A percentile compares a stretch with the other conserved stretches of the same genome.
These are phyloP conservation scores for Tapirus terrestris DNA, from an alignment of 2,113 vertebrate species.

Conservation along the genomic window DNA sequence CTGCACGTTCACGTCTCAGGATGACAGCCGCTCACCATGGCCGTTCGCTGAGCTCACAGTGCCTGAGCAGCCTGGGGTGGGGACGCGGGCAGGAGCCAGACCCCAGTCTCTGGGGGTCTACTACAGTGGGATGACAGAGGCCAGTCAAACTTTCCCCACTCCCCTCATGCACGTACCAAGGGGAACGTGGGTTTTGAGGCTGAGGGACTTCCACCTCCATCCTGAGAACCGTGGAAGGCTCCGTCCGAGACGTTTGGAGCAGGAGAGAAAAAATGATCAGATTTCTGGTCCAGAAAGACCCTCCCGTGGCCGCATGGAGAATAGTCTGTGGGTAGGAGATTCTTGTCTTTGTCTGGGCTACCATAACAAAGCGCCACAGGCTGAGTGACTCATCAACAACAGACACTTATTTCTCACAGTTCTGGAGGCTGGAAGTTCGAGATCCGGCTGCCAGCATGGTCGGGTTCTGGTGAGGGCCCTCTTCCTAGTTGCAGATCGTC, in stretches of 20 bases:
- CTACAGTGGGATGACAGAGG: not conserved
- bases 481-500: fast-evolving
- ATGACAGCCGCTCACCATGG: not conserved
- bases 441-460: not conserved
- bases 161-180: fast-evolving
- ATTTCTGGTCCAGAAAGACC: not conserved
- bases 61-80: not conserved
- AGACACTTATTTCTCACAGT: not conserved
- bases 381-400: not conserved
- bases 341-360: not conserved
- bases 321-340: not conserved
- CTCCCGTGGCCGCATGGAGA: not conserved
- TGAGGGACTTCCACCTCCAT: not conserved
- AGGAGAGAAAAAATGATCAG: not conserved
- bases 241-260: not conserved
- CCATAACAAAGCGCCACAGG: not conserved
- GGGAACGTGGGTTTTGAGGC: not conserved
- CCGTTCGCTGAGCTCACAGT: not conserved
- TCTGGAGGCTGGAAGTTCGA: not conserved
- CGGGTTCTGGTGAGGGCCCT: not conserved
- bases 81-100: not conserved
- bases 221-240: not conserved
- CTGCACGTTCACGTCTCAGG: not conserved
- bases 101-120: not conserved
- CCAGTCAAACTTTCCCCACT: not conserved